Conservation (phyloP, 2,888 invertebrate genomes). For the Psylliodes chrysocephalus region DNA sequence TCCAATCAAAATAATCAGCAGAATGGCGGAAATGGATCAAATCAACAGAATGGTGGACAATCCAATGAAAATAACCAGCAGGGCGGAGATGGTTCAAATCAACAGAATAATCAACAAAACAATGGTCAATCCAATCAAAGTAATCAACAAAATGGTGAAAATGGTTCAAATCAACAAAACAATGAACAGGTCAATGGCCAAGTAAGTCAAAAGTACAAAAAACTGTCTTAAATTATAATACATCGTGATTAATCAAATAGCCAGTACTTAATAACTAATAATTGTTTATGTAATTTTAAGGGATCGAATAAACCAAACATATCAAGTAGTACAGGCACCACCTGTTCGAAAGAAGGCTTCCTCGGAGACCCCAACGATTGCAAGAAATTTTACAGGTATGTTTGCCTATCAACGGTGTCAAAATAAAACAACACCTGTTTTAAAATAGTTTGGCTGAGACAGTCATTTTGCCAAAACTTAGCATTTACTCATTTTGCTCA, state of each 20-base stretch:
- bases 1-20: constrained; percentile 18
- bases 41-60: constrained; percentile 15
- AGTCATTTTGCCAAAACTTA: background rate
- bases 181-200: constrained; percentile 11
- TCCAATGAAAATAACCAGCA: constrained; percentile 3
- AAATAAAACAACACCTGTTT: background rate
- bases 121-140: background rate
- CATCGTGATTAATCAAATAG: too few species aligned
- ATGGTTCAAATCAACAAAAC: constrained; percentile 5
- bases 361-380: constrained; percentile 56
- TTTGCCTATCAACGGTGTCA: background rate
- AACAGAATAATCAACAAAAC: constrained; percentile 16
- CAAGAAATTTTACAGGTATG: constrained; percentile 57
- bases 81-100: background rate
- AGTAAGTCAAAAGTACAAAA: constrained; percentile 17
- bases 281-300: constrained; percentile 33
- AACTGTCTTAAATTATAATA: too few species aligned
- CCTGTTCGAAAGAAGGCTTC: constrained; percentile 55
- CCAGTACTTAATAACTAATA: too few species aligned
- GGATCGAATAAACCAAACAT: constrained; percentile 33
- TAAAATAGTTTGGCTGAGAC: background rate
- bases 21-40: constrained; percentile 14
- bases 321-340: constrained; percentile 41
- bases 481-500: background rate
- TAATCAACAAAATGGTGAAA: constrained; percentile 5